These are phyloP conservation scores for Lagothrix lagotricha DNA, from an alignment of 2,797 vertebrate species.

Conservation along the genomic window DNA sequence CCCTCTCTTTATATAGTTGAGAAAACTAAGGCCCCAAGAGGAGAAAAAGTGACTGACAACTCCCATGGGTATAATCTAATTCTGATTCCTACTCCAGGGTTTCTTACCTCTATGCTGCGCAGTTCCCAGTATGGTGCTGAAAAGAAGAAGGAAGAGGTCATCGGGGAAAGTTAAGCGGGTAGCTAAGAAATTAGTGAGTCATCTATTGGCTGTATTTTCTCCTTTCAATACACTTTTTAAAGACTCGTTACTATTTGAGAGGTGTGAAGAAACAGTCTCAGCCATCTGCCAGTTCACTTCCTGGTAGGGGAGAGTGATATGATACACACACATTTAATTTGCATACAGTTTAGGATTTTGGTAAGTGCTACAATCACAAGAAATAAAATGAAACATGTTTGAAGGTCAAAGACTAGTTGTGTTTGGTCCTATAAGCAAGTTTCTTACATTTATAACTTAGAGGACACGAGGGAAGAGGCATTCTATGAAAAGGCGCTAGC, in stretches of 20 bases:
- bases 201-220: not conserved
- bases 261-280: not conserved
- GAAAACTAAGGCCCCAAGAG: not conserved
- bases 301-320: not conserved
- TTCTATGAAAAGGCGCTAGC: not conserved
- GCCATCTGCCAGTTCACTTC: not conserved
- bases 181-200: not conserved
- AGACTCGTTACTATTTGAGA: not conserved
- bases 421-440: not conserved
- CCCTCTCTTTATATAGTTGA: not conserved
- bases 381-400: not conserved
- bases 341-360: not conserved
- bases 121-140: rapidly evolving
- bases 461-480: not conserved
- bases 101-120: not conserved
- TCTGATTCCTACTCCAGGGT: not conserved
- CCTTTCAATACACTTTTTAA: not conserved
- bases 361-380: not conserved
- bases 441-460: not conserved
- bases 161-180: not conserved
- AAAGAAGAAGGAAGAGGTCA: not conserved
- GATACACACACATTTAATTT: not conserved
- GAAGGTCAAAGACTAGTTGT: not conserved
- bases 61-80: not conserved
- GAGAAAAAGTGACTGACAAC: not conserved